Base-by-base conservation (phyloP, 2,113 vertebrate genomes). In the Formicarius rufipectus region DNA sequence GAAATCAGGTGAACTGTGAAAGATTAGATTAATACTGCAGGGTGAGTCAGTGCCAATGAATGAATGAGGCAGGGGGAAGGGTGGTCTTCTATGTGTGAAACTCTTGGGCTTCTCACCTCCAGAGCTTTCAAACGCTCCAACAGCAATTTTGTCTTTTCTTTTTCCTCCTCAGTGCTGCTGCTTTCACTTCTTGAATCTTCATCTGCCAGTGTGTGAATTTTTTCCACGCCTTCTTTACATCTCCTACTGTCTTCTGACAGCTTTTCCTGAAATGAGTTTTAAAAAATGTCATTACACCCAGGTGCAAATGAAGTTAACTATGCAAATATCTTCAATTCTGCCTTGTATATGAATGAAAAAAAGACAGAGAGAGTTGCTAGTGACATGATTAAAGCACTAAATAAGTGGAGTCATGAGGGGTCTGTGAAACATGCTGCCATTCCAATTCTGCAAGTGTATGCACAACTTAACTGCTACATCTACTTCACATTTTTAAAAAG, bases 91-190 rank as follows among this genome's bases (percentile, higher is more conserved):
- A 76, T 13, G 52, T 82, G 42, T 83, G 50, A 89, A 90, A 80
- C 33, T 2, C 1, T 59, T 93, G 60, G 44, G 71, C 58, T 96
- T 89, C 98, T 98, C 98, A 99, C 99, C 99, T 99, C 98, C 81
- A 99, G 96, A 95, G 98, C 97, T 96, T 98, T 98, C 90, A 99
- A 91, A 88, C 98, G 98, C 95, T 99, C 98, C 92, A 99, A 80
- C 2, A 99, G 98, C 87, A 97, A 90, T 94, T 94, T 98, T 91
- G 97, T 98, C 96, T 98, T 98, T 78, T 98, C 98, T 84, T 97
- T 98, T 84, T 98, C 98, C 79, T 98, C 98, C 23, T 98, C 98
- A 22, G 95, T 77, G 82, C 95, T 97, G 97, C 96, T 97, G 96
- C 89, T 95, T 89, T 98, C 98, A 12, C 94, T 97, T 50, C 89